These are phyloP conservation scores for Ooceraea biroi DNA, from an alignment of 1,140 invertebrate species.

Conservation along the genomic window DNA sequence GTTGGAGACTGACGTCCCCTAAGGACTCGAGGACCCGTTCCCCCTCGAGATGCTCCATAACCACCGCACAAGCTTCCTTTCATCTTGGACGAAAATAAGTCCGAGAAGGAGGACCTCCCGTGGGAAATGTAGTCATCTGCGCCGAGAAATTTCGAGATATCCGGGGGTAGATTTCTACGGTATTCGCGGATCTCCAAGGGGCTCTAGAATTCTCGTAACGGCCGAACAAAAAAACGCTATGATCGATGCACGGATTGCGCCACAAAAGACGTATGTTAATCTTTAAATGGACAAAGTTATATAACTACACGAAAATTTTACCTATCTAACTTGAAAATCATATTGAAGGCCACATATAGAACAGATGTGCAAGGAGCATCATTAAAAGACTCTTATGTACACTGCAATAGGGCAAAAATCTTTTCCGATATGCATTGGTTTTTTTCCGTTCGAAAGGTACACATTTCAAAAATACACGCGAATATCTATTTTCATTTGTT, in stretches of 20 bases:
- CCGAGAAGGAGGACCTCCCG: conserved; percentile 45
- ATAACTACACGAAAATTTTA: neutral
- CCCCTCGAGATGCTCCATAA: conserved; percentile 32
- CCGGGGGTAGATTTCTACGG: conserved; percentile 50
- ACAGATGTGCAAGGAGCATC: no score
- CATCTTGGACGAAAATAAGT: conserved; percentile 58
- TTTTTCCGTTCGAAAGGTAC: no score
- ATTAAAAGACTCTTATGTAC: no score
- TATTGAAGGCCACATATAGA: neutral
- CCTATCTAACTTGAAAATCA: neutral
- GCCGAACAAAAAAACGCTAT: neutral
- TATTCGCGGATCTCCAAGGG: conserved; percentile 43
- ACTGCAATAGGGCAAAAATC: no score
- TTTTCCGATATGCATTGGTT: no score
- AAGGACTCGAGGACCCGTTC: neutral
- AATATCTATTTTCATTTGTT: neutral
- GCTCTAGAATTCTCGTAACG: neutral
- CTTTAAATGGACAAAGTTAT: neutral
- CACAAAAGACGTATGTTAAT: neutral
- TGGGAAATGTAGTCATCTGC: conserved; percentile 60
- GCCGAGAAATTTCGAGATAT: conserved; percentile 47
- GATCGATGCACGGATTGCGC: conserved; percentile 9
- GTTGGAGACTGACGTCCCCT: conserved; percentile 13
- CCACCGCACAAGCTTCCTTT: conserved; percentile 42
- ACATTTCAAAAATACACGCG: neutral